phyloP scores from a whole-genome alignment of 2,888 invertebrate genomes.

The Pseudanteris insignis region DNA sequence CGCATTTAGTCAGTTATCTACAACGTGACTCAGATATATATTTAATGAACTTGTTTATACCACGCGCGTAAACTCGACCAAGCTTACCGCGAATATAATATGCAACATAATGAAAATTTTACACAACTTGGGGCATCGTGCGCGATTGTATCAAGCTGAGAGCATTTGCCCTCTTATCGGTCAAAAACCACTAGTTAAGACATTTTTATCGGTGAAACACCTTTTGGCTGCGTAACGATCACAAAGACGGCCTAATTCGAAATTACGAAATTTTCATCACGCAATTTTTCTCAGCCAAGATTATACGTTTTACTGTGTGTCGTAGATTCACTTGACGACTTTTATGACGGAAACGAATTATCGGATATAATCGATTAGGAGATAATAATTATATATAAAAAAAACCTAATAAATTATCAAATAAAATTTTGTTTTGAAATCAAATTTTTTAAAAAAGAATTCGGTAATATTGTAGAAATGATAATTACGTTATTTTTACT shows the following conservation, averaged over 20 bases:
- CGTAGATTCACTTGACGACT: too few species aligned
- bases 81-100: slow-evolving; percentile 39
- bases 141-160: slow-evolving; percentile 39
- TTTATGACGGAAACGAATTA: too few species aligned
- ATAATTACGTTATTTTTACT: too few species aligned
- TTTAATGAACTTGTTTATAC: slow-evolving; percentile 44
- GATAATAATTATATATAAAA: too few species aligned
- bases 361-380: too few species aligned
- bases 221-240: slow-evolving; percentile 39
- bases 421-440: too few species aligned
- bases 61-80: slow-evolving; percentile 35
- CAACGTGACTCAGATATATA: slow-evolving; percentile 44
- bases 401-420: too few species aligned
- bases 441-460: too few species aligned
- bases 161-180: slow-evolving; percentile 49
- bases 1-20: slow-evolving; percentile 40
- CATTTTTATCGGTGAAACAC: slow-evolving; percentile 47
- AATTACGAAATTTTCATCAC: slow-evolving; percentile 42
- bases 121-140: slow-evolving; percentile 36
- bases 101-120: slow-evolving; percentile 45
- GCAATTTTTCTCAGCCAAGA: too few species aligned
- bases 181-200: slow-evolving; percentile 50
- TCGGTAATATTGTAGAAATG: too few species aligned
- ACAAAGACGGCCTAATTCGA: slow-evolving; percentile 39
- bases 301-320: too few species aligned